Conservation (phyloP, 1,140 invertebrate genomes). For the Drosophila funebris region DNA sequence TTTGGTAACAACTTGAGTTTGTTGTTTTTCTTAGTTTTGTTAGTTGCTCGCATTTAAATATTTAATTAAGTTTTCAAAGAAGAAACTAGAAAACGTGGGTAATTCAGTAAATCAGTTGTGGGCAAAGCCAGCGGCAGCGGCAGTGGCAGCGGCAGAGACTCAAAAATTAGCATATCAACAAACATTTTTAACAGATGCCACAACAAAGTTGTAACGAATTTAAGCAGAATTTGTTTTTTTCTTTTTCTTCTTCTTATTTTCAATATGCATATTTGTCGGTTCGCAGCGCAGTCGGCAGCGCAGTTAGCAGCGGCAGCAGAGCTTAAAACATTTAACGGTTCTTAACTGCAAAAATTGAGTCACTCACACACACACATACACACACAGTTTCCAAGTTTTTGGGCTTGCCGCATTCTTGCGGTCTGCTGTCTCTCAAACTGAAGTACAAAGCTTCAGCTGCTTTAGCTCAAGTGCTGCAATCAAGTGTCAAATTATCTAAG, state of each 20-base stretch:
- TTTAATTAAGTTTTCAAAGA: slow-evolving; percentile 45
- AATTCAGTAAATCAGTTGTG: not conserved
- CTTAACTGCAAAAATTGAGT: slow-evolving; percentile 12
- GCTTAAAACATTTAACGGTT: slow-evolving; percentile 1
- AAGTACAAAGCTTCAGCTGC: not conserved
- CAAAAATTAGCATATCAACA: slow-evolving; percentile 37
- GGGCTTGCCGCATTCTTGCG: slow-evolving; percentile 25
- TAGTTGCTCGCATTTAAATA: slow-evolving; percentile 54
- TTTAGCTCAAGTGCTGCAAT: slow-evolving; percentile 40
- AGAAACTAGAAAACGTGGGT: slow-evolving; percentile 15
- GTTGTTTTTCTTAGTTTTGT: slow-evolving; percentile 18
- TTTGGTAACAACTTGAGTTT: slow-evolving; percentile 46
- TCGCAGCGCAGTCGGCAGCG: too few species aligned
- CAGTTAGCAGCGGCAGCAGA: not conserved
- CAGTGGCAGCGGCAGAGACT: too few species aligned
- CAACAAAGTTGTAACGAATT: slow-evolving; percentile 15
- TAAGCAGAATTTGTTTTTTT: not conserved
- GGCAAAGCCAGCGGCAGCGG: not conserved
- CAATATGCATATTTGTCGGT: too few species aligned
- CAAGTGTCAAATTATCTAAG: slow-evolving; percentile 52
- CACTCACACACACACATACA: not conserved
- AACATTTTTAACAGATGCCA: slow-evolving; percentile 30
- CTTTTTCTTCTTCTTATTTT: too few species aligned
- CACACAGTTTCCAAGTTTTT: not conserved
- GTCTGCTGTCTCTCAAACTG: too few species aligned